A percentile compares a stretch with the other conserved stretches of the same genome.
These are phyloP conservation scores for Lasioglossum villosulum DNA, from an alignment of 2,888 invertebrate species.

Conservation along the genomic window DNA sequence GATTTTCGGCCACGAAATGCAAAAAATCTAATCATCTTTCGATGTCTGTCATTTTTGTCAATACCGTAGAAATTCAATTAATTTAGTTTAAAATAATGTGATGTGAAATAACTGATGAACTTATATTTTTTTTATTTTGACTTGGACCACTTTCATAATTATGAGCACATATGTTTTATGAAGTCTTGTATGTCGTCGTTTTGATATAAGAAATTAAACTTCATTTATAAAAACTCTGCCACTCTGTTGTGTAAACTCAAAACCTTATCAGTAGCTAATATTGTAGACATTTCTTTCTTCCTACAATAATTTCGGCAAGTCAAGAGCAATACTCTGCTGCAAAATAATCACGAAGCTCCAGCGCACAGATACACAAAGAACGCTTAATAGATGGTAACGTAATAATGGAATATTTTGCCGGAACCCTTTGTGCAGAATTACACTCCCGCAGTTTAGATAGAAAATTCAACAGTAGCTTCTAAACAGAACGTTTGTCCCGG, in stretches of 20 bases:
- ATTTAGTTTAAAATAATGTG: too few relatives aligned
- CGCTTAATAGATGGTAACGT: neutral
- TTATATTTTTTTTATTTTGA: too few relatives aligned
- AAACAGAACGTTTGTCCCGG: neutral
- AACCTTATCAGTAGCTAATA: neutral
- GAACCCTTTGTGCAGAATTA: neutral
- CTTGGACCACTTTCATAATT: too few relatives aligned
- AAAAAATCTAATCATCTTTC: too few relatives aligned
- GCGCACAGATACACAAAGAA: neutral
- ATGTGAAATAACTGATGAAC: too few relatives aligned
- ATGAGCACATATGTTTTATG: too few relatives aligned
- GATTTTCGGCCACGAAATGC: too few relatives aligned
- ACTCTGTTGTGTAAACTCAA: neutral
- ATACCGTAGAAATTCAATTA: too few relatives aligned
- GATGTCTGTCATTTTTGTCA: too few relatives aligned
- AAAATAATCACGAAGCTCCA: neutral
- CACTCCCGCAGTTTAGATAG: neutral
- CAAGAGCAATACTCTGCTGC: neutral
- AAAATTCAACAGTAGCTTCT: slow-evolving; percentile 4
- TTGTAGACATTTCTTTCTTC: neutral
- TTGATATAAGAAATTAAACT: too few relatives aligned
- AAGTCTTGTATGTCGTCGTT: too few relatives aligned
- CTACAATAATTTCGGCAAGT: neutral
- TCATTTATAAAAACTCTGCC: too few relatives aligned
- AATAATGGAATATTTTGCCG: neutral